Conservation (phyloP, 2,888 invertebrate species). For the Nymphalis urticae region DNA sequence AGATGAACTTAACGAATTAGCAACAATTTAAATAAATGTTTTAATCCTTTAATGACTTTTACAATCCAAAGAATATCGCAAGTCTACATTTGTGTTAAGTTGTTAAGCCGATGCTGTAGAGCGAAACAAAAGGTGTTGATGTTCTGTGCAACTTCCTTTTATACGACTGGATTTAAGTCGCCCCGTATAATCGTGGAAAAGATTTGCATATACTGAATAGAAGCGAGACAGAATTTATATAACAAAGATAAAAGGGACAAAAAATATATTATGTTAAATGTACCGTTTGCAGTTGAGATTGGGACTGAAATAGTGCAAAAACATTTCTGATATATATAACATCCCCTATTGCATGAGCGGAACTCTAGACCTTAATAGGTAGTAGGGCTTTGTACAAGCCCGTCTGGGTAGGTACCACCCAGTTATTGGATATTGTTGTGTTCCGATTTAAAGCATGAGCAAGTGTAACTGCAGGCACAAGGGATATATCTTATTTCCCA, state of each 20-base stretch:
- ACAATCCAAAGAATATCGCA: constrained; percentile 1
- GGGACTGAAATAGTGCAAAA: neutral
- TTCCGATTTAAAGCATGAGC: no score
- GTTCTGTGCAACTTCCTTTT: constrained; percentile 58
- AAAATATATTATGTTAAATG: neutral
- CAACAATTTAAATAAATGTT: neutral
- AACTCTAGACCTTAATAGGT: no score
- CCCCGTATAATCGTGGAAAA: constrained; percentile 50
- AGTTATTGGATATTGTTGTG: no score
- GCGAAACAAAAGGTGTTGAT: constrained; percentile 47
- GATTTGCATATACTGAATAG: constrained; percentile 43
- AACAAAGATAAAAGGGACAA: neutral
- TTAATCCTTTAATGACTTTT: neutral
- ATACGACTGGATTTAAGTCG: constrained; percentile 58
- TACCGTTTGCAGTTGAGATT: no score
- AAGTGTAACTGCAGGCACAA: no score
- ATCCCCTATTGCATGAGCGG: no score
- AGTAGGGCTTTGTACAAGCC: no score
- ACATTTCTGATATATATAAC: no score
- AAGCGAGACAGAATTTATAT: neutral
- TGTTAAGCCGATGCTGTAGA: constrained; percentile 35
- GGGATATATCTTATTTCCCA: no score
- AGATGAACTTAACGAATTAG: no score
- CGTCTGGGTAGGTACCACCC: no score
- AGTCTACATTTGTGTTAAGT: constrained; percentile 32